These are phyloP conservation scores for Amaurobius ferox DNA, from an alignment of 2,888 invertebrate species.

Conservation along the genomic window DNA sequence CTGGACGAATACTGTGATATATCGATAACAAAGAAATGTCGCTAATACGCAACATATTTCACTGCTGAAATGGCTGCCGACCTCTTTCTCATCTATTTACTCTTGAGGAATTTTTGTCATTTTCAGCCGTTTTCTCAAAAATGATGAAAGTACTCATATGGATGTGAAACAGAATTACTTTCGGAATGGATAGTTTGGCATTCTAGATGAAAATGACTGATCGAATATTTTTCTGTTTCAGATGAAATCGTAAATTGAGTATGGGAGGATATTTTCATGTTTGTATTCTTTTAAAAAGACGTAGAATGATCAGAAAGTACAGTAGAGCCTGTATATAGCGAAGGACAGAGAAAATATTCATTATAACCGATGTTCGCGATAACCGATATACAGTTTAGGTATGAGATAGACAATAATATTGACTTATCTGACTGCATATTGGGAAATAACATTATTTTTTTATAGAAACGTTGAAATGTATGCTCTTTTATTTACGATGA, in stretches of 20 bases:
- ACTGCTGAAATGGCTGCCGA: constrained; percentile 19
- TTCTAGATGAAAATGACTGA: constrained; percentile 3
- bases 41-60: constrained; percentile 25
- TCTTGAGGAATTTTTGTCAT: constrained; percentile 14
- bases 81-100: constrained; percentile 9
- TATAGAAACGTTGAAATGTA: too few species aligned
- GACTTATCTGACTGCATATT: too few species aligned
- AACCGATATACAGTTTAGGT: too few species aligned
- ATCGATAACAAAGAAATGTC: constrained; percentile 26
- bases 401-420: too few species aligned
- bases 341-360: too few species aligned
- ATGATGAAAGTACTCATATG: neutral
- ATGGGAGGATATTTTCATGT: neutral
- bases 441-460: too few species aligned
- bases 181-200: constrained; percentile 1
- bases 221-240: too few species aligned
- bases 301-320: too few species aligned
- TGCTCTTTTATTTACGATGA: too few species aligned
- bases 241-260: neutral
- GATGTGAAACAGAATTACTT: constrained; percentile 8
- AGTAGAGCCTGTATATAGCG: too few species aligned
- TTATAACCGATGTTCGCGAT: too few species aligned
- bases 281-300: too few species aligned
- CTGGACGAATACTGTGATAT: constrained; percentile 15
- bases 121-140: constrained; percentile 1